phyloP scores from a whole-genome alignment of 2,888 invertebrate genomes.

The Tortricodes alternella region DNA sequence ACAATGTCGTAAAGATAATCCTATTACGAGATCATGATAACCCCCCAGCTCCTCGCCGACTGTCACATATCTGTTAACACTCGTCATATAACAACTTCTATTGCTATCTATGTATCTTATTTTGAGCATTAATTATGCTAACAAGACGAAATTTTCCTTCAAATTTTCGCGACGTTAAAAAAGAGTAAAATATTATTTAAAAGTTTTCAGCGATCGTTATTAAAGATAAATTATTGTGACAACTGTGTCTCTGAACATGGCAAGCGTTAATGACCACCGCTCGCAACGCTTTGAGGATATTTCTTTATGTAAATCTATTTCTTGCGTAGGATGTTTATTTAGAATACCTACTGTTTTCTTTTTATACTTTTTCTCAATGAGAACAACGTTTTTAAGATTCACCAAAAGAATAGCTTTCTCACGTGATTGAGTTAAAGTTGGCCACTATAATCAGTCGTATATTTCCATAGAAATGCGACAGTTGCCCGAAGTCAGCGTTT shows the following conservation, averaged over 20 bases:
- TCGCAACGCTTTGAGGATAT: not conserved
- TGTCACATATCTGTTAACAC: no score
- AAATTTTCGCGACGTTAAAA: slow-evolving; percentile 8
- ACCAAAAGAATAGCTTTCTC: not conserved
- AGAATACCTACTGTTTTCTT: no score
- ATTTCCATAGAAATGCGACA: slow-evolving; percentile 13
- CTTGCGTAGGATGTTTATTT: no score
- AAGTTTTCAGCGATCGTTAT: slow-evolving; percentile 17
- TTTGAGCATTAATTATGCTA: slow-evolving; percentile 14
- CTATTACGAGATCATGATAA: no score
- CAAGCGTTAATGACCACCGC: slow-evolving; percentile 2
- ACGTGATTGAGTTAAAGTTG: not conserved
- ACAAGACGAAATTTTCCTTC: slow-evolving; percentile 9
- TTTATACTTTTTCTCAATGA: no score
- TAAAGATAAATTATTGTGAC: slow-evolving; percentile 23
- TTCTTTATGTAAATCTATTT: not conserved
- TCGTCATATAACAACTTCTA: no score
- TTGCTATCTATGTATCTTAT: no score
- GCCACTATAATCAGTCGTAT: not conserved
- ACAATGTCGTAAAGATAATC: no score
- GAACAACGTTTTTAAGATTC: no score
- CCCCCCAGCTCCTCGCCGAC: no score
- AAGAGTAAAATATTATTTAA: slow-evolving; percentile 15
- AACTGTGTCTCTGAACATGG: slow-evolving; percentile 15
- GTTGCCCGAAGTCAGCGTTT: slow-evolving; percentile 12